Percentiles rank a stretch among this genome's conserved stretches.
phyloP scores from a whole-genome alignment of 2,113 vertebrate species.

The Ivindomyrus marchei region DNA sequence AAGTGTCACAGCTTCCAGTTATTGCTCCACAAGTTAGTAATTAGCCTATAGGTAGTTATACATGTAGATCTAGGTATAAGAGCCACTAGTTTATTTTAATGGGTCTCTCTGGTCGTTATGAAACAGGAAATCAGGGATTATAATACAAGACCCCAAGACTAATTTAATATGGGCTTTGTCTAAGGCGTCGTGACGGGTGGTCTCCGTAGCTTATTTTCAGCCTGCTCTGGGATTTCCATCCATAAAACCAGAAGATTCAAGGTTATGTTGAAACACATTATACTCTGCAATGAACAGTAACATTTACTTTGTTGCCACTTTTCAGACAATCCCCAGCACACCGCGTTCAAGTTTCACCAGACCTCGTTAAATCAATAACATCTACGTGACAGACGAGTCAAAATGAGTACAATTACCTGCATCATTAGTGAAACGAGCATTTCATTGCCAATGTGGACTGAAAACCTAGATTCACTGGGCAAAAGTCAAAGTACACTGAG shows the following conservation, averaged over 20 bases:
- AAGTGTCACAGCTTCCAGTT: not conserved
- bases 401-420: not conserved
- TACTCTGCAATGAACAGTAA: not conserved
- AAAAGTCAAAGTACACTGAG: not conserved
- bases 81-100: not conserved
- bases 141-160: not conserved
- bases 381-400: not conserved
- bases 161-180: not conserved
- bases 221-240: not conserved
- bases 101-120: not conserved
- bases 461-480: not conserved
- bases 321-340: not conserved
- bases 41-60: not conserved
- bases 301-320: not conserved
- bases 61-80: not conserved
- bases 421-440: not conserved
- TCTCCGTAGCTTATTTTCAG: not conserved
- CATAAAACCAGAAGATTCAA: not conserved
- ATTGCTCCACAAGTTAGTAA: not conserved
- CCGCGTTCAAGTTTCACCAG: not conserved
- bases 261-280: not conserved
- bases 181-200: not conserved
- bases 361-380: not conserved
- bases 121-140: not conserved
- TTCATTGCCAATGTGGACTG: not conserved